These are phyloP conservation scores for Anagrus nilaparvatae DNA, from an alignment of 1,140 invertebrate genomes.

Conservation along the genomic window DNA sequence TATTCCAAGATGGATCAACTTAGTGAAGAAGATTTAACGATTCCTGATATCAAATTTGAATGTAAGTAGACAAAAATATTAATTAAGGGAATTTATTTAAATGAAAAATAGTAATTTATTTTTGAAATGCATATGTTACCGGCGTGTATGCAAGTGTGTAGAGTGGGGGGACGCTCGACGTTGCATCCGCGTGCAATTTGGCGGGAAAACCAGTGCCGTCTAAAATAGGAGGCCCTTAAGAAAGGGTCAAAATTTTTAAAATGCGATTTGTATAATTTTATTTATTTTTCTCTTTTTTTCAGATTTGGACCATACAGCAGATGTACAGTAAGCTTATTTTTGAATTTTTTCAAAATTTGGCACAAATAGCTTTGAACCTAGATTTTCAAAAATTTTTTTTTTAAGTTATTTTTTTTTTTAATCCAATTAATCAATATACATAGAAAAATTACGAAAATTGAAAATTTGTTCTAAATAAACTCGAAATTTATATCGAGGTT, in stretches of 20 bases:
- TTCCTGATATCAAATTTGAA: conserved; percentile 57
- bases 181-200: not conserved
- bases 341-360: too few species aligned
- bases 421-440: conserved; percentile 22
- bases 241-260: not conserved
- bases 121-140: too few species aligned
- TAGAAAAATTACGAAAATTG: not conserved
- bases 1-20: conserved; percentile 38
- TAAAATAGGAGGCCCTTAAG: not conserved
- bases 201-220: not conserved
- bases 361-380: conserved; percentile 6
- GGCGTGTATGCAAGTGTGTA: too few species aligned
- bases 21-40: conserved; percentile 43
- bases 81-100: too few species aligned
- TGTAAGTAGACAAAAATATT: conserved; percentile 44
- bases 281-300: conserved; percentile 38
- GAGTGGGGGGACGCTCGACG: not conserved
- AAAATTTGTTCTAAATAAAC: too few species aligned
- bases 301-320: conserved; percentile 96
- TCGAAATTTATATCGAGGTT: too few species aligned
- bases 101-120: too few species aligned
- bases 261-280: not conserved
- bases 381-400: conserved; percentile 9
- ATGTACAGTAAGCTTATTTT: conserved; percentile 92
- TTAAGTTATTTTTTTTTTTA: too few species aligned